Percentiles rank a stretch among this genome's conserved stretches.
These are phyloP conservation scores for Acrocephalus scirpaceus DNA, from an alignment of 2,797 vertebrate genomes.

Conservation along the genomic window DNA sequence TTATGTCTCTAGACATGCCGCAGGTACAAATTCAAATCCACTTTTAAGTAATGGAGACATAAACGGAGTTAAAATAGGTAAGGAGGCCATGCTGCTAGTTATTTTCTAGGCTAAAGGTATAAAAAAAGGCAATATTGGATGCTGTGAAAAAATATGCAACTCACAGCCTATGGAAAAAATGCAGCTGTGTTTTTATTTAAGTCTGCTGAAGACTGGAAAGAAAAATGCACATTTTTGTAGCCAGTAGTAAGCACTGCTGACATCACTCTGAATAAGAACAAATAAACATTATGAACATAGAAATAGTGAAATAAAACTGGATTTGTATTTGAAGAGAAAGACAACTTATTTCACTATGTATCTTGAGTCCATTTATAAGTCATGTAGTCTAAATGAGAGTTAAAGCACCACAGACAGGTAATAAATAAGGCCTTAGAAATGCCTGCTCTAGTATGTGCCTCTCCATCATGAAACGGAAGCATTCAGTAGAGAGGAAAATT, in stretches of 20 bases:
- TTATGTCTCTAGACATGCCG: background rate
- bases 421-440: slow-evolving; percentile 3
- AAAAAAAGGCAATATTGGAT: background rate
- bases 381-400: background rate
- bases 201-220: background rate
- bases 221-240: background rate
- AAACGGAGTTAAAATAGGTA: background rate
- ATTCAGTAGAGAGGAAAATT: slow-evolving; percentile 13
- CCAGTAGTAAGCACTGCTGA: background rate
- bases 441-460: background rate
- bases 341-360: background rate
- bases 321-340: background rate
- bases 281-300: background rate
- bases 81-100: background rate
- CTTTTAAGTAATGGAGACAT: background rate
- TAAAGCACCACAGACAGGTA: background rate
- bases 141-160: background rate
- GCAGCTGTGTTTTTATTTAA: background rate
- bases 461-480: background rate
- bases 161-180: background rate
- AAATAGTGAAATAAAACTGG: background rate
- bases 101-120: background rate
- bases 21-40: background rate
- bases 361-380: background rate
- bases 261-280: background rate